Percentiles rank a stretch among this genome's conserved stretches.
phyloP scores from a whole-genome alignment of 1,140 invertebrate species.

The Eciton burchellii region DNA sequence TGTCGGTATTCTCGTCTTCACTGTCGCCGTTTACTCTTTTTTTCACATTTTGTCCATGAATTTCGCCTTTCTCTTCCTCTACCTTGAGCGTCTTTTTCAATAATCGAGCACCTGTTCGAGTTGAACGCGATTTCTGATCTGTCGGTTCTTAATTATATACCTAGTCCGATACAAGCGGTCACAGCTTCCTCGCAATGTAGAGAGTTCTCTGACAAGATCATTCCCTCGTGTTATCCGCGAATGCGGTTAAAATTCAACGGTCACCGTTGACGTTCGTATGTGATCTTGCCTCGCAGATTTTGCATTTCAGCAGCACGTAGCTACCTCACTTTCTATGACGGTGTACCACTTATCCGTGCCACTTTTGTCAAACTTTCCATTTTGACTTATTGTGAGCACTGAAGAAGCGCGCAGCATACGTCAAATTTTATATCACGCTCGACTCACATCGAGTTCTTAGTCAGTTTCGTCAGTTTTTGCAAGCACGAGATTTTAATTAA shows the following conservation, averaged over 20 bases:
- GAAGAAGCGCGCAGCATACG: constrained; percentile 18
- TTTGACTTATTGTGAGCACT: constrained; percentile 63
- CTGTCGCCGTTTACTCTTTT: constrained; percentile 60
- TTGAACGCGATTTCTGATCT: constrained; percentile 66
- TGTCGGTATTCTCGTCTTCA: constrained; percentile 31
- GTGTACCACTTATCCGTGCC: constrained; percentile 74
- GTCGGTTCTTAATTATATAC: constrained; percentile 70
- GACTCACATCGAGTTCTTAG: neutral
- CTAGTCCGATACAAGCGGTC: constrained; percentile 47
- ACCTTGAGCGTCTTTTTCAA: constrained; percentile 60
- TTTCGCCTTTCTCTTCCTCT: constrained; percentile 67
- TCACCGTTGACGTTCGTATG: constrained; percentile 23
- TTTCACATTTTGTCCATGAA: constrained; percentile 46
- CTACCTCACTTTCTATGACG: constrained; percentile 69
- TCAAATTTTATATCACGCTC: constrained; percentile 30
- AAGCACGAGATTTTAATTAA: neutral
- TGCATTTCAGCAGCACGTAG: constrained; percentile 57
- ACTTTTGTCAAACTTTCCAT: constrained; percentile 75
- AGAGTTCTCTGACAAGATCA: constrained; percentile 57
- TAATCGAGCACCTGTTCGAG: constrained; percentile 69
- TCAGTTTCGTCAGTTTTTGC: neutral
- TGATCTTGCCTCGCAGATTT: constrained; percentile 59
- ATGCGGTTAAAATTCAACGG: constrained; percentile 41
- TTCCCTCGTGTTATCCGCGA: constrained; percentile 37
- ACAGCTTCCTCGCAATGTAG: constrained; percentile 58